A percentile compares a stretch with the other conserved stretches of the same genome.
These are phyloP conservation scores for Aramus guarauna DNA, from an alignment of 2,113 vertebrate genomes.

Conservation along the genomic window DNA sequence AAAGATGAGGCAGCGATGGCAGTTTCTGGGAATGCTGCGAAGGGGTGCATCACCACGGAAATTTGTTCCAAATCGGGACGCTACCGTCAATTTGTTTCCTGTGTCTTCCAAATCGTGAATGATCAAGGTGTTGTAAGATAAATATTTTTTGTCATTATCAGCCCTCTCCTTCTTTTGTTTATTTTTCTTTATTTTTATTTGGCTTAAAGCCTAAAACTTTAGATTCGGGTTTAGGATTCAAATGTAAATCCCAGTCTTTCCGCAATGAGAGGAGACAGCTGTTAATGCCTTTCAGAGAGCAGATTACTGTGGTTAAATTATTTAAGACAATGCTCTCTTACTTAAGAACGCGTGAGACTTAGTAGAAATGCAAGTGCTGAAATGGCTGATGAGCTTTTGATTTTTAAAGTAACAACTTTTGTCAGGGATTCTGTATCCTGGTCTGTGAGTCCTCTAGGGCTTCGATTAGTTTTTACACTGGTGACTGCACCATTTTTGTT, in stretches of 20 bases:
- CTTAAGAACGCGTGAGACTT: not conserved
- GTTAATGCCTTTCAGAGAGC: not conserved
- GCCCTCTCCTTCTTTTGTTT: not conserved
- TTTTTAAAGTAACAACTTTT: not conserved
- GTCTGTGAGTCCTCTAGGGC: not conserved
- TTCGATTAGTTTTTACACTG: not conserved
- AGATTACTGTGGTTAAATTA: not conserved
- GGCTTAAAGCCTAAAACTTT: not conserved
- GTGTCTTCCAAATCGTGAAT: not conserved
- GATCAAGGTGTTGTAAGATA: not conserved
- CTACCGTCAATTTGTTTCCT: not conserved
- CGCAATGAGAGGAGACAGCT: not conserved
- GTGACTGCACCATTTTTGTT: not conserved
- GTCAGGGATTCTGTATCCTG: not conserved
- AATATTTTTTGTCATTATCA: not conserved
- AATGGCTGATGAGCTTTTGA: not conserved
- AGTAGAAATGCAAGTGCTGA: not conserved
- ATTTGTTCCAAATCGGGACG: not conserved
- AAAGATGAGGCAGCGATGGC: not conserved
- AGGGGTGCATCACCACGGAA: not conserved
- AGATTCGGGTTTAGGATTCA: not conserved
- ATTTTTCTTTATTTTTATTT: not conserved
- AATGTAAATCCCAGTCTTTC: not conserved
- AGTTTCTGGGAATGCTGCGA: not conserved
- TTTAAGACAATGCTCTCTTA: not conserved